Conservation (phyloP, 1,140 invertebrate species). For the Augochlora pura region DNA sequence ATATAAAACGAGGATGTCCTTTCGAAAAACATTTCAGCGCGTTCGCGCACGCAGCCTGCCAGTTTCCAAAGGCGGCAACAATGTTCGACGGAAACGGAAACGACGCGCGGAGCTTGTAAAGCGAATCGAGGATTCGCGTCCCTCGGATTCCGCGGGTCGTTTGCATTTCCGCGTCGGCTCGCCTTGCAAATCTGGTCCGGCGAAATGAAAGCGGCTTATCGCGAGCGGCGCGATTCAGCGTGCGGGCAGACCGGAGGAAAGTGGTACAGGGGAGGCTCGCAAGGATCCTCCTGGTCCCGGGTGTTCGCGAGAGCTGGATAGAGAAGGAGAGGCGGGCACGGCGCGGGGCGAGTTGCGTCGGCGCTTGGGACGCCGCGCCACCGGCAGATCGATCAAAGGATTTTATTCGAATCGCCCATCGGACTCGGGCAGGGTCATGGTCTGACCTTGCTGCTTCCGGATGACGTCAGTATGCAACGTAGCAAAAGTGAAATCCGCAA, state of each 20-base stretch:
- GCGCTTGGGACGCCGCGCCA: constrained; percentile 37
- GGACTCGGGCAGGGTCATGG: constrained; percentile 52
- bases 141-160: not conserved
- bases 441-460: constrained; percentile 49
- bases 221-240: not conserved
- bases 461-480: constrained; percentile 46
- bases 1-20: too few relatives aligned
- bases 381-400: constrained; percentile 56
- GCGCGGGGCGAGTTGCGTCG: constrained; percentile 49
- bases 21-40: too few relatives aligned
- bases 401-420: constrained; percentile 54
- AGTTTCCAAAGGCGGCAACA: too few relatives aligned
- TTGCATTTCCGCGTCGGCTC: not conserved
- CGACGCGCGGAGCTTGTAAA: too few relatives aligned
- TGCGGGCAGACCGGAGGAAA: constrained; percentile 28
- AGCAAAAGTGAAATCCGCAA: not conserved
- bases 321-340: not conserved
- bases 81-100: too few relatives aligned
- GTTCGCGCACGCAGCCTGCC: too few relatives aligned
- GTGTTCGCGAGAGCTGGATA: not conserved
- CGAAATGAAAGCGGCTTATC: constrained; percentile 3
- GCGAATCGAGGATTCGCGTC: too few relatives aligned
- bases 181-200: not conserved
- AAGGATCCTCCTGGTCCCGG: constrained; percentile 24
- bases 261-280: constrained; percentile 38